A percentile compares a stretch with the other conserved stretches of the same genome.
Evolutionary conservation across 2,797 vertebrate genomes (phyloP).

Genomic region (Argentina silus): DNA sequence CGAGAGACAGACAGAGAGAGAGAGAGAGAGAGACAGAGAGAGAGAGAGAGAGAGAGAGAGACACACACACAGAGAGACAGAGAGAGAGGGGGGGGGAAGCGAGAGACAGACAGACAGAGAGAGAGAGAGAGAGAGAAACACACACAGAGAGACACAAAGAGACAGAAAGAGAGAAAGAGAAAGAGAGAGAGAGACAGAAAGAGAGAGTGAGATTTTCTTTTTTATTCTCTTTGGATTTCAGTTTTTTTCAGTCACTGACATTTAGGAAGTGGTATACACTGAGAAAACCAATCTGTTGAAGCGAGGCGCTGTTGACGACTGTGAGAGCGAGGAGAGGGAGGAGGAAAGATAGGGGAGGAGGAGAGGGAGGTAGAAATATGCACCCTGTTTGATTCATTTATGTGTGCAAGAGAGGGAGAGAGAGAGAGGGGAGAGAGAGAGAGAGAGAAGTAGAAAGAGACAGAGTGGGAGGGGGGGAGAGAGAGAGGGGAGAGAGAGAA

Average conservation of each 20-base stretch:
- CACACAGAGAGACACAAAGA: too few species aligned
- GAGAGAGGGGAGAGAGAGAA: neutral
- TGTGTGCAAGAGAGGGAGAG: too few species aligned
- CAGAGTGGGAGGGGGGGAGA: too few species aligned
- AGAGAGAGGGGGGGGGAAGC: too few species aligned
- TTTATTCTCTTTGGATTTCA: neutral
- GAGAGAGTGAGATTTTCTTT: neutral
- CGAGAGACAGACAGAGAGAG: neutral
- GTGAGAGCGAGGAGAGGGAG: neutral
- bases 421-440: neutral
- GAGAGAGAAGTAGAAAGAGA: neutral
- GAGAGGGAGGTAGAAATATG: neutral
- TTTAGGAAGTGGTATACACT: slow-evolving; percentile 1
- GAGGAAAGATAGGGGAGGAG: neutral
- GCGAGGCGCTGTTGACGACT: neutral
- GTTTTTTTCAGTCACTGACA: neutral
- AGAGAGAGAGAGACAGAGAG: neutral
- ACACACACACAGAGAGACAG: neutral
- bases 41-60: neutral
- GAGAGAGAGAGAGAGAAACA: too few species aligned
- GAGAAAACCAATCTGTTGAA: neutral
- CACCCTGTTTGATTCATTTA: too few species aligned
- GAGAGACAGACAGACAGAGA: too few species aligned
- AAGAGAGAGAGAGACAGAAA: neutral
- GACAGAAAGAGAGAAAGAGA: neutral